These are phyloP conservation scores for Andrena dorsata DNA, from an alignment of 2,888 invertebrate genomes.

Conservation along the genomic window DNA sequence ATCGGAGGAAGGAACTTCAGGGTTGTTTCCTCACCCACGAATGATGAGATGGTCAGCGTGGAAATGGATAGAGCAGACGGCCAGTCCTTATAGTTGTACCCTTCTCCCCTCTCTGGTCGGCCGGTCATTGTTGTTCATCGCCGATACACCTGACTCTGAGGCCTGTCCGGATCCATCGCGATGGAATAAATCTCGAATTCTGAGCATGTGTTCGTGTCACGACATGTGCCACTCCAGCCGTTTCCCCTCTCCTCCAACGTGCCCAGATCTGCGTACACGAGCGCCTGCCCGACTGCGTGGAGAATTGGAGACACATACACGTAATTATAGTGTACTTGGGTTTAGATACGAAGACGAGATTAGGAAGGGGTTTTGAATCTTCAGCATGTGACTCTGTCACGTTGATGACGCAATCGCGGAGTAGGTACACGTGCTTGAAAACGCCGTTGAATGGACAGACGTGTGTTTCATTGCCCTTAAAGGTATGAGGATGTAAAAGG, in stretches of 20 bases:
- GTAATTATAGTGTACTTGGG: neutral
- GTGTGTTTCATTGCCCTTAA: too few relatives aligned
- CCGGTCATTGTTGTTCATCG: conserved; percentile 70
- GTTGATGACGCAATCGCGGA: neutral
- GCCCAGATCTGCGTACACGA: neutral
- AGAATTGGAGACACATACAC: neutral
- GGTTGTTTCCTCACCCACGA: conserved; percentile 33
- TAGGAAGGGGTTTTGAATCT: neutral
- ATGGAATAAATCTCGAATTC: conserved; percentile 37
- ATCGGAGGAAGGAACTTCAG: neutral
- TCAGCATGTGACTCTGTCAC: neutral
- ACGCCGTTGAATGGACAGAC: too few relatives aligned
- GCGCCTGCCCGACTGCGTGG: neutral
- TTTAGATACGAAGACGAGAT: neutral
- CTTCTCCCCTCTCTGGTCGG: conserved; percentile 67
- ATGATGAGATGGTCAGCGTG: conserved; percentile 71
- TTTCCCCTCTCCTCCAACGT: neutral
- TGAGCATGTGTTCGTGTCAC: conserved; percentile 25
- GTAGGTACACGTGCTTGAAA: neutral
- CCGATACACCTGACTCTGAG: conserved; percentile 23
- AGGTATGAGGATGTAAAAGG: too few relatives aligned
- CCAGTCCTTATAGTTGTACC: conserved; percentile 77
- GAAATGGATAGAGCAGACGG: conserved; percentile 76
- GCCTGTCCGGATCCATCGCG: conserved; percentile 30
- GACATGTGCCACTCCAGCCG: neutral